Evolutionary conservation across 2,113 vertebrate species (phyloP), one percentile per base, ranked within the genome.

Genomic region (Pelmatolapia mariae): DNA sequence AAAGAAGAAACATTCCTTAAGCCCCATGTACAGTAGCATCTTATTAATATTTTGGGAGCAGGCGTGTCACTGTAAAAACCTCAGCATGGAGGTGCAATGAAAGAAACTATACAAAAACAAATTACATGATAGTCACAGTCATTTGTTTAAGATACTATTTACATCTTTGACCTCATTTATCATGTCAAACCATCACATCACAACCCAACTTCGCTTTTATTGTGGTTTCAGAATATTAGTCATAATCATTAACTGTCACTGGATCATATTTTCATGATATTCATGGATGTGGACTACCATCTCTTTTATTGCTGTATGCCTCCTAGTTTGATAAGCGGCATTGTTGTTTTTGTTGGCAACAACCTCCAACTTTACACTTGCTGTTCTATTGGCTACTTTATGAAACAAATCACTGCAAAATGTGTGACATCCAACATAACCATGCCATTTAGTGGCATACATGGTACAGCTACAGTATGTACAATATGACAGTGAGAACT

Each of bases 61-160:
- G 93, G 86, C 85, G 81, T 89, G 19, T 93, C 84, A 90, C 54
- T 88, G 84, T 88, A 94, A 93, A 94, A 94, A 90, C 93, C 87
- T 91, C 89, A 40, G 61, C 36, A 45, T 73, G 56, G 86, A 94
- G 90, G 90, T 82, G 80, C 86, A 50, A 83, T 91, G 38, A 81
- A 93, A 89, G 85, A 93, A 90, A 73, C 81, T 86, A 86, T 83
- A 91, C 85, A 90, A 93, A 94, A 95, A 92, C 56, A 92, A 93
- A 93, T 84, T 86, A 95, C 94, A 95, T 95, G 94, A 96, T 95
- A 85, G 93, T 96, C 95, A 96, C 94, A 95, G 93, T 95, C 92
- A 90, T 94, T 93, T 89, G 87, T 93, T 93, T 88, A 83, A 86
- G 90, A 91, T 91, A 90, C 85, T 95, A 95, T 93, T 93, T 95